phyloP scores from a whole-genome alignment of 1,140 invertebrate genomes.

The Trialeurodes vaporariorum region DNA sequence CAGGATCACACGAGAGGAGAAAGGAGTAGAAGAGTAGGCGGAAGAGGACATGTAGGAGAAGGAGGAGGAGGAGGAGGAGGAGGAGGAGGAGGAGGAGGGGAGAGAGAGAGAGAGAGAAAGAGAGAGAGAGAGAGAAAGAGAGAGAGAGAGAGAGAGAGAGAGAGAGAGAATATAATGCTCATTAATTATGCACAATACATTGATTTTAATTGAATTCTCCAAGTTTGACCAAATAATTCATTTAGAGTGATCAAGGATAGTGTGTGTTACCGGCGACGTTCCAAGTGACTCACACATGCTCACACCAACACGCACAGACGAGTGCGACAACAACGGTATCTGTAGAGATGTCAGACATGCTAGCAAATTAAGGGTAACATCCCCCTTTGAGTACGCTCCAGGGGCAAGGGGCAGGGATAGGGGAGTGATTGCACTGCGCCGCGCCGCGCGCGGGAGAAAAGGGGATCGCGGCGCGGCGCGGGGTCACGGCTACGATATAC shows the following conservation, averaged over 20 bases:
- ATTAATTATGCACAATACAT: conserved; percentile 1
- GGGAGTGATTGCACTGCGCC: neutral
- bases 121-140: too few relatives aligned
- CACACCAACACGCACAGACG: neutral
- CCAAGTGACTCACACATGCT: neutral
- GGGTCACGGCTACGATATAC: too few relatives aligned
- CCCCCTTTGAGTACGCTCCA: neutral
- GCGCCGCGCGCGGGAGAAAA: neutral
- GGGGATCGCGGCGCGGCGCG: too few relatives aligned
- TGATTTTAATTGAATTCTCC: neutral
- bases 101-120: too few relatives aligned
- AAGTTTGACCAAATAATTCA: conserved; percentile 1
- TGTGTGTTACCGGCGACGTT: neutral
- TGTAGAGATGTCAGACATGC: neutral
- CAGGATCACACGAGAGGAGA: too few relatives aligned
- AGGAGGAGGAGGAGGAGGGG: too few relatives aligned
- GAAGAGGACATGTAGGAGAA: too few relatives aligned
- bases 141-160: too few relatives aligned
- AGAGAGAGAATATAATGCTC: neutral
- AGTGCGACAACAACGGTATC: neutral
- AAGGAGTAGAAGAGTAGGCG: too few relatives aligned
- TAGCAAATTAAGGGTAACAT: neutral
- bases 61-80: too few relatives aligned
- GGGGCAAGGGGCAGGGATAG: neutral
- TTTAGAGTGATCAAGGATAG: neutral